Evolutionary conservation across 2,113 vertebrate species (phyloP).

Genomic region (Todiramphus chloris): DNA sequence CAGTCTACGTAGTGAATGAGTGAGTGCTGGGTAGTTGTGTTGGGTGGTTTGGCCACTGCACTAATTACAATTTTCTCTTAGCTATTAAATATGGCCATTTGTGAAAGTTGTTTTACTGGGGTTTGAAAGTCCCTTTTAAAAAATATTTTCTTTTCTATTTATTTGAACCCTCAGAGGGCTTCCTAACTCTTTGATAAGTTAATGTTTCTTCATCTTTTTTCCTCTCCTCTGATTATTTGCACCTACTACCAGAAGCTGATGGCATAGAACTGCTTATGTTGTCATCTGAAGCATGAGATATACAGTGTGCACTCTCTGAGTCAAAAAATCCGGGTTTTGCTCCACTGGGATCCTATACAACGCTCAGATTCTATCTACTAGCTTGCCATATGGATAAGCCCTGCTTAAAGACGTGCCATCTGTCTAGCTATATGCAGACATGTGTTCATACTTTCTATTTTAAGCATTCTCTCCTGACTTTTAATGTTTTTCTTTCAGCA

Average conservation of each 20-base stretch:
- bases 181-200: background rate
- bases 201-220: background rate
- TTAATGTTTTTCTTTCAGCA: background rate
- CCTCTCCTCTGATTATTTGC: background rate
- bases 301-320: background rate
- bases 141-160: background rate
- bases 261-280: background rate
- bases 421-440: conserved; percentile 24
- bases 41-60: background rate
- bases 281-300: background rate
- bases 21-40: background rate
- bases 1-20: background rate
- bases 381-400: conserved; percentile 25
- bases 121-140: background rate
- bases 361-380: background rate
- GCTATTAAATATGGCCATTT: background rate
- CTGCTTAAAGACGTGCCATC: conserved; percentile 34
- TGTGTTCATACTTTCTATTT: conserved; percentile 44
- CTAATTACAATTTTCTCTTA: background rate
- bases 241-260: background rate
- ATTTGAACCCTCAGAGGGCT: background rate
- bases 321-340: background rate
- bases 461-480: conserved; percentile 12
- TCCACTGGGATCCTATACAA: conserved; percentile 24
- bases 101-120: background rate